These are phyloP conservation scores for Platycheirus rosarum DNA, from an alignment of 2,888 invertebrate genomes.

Conservation along the genomic window DNA sequence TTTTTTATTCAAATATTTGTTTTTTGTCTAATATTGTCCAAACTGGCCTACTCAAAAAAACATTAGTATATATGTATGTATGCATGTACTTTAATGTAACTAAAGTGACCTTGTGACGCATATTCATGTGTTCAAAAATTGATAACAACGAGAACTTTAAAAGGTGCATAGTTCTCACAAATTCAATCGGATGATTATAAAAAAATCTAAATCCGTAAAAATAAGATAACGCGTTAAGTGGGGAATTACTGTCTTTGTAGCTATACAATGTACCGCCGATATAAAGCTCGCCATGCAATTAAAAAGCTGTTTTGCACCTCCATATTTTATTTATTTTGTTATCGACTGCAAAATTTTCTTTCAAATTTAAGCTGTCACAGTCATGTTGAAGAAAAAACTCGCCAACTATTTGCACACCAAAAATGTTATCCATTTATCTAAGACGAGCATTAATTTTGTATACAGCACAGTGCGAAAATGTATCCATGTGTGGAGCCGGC, in stretches of 20 bases:
- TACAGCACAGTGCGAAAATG: constrained; percentile 13
- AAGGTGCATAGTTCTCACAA: too few species aligned
- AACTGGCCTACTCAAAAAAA: too few species aligned
- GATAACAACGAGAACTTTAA: too few species aligned
- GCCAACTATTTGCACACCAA: constrained; percentile 52
- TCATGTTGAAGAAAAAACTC: constrained; percentile 53
- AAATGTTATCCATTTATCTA: constrained; percentile 27
- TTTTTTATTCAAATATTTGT: too few species aligned
- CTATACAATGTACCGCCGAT: not conserved
- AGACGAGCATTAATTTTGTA: constrained; percentile 49
- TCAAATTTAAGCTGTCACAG: constrained; percentile 44
- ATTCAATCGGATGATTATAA: too few species aligned
- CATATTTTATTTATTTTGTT: constrained; percentile 11
- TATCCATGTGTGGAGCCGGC: constrained; percentile 56
- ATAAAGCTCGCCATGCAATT: not conserved
- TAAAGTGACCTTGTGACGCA: too few species aligned
- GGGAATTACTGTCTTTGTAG: not conserved
- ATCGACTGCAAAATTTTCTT: constrained; percentile 14
- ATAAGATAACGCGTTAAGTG: not conserved
- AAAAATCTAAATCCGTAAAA: not conserved
- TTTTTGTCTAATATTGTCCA: too few species aligned
- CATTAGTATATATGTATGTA: too few species aligned
- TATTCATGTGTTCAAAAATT: too few species aligned
- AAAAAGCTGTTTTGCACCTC: constrained; percentile 1
- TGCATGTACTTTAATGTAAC: too few species aligned